These are phyloP conservation scores for Brachyistius frenatus DNA, from an alignment of 2,113 vertebrate species.

Conservation along the genomic window DNA sequence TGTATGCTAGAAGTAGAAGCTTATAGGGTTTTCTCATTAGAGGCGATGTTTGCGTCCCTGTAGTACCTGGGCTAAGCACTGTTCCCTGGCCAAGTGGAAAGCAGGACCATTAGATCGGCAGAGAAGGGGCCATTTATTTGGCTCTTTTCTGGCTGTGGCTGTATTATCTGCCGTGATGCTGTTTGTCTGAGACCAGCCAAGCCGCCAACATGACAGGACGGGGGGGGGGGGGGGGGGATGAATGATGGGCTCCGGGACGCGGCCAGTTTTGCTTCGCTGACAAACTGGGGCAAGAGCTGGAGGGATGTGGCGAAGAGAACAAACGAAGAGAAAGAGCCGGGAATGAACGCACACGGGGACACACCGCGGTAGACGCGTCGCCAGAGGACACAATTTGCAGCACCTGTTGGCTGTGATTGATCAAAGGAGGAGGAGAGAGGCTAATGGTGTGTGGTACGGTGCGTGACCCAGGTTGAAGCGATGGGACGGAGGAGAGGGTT, in stretches of 20 bases:
- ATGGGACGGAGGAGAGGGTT: conserved; percentile 60
- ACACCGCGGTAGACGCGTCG: conserved; percentile 24
- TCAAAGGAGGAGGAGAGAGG: conserved; percentile 61
- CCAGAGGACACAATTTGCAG: conserved; percentile 70
- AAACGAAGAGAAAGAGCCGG: conserved; percentile 23
- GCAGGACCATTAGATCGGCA: conserved; percentile 69
- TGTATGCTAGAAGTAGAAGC: conserved; percentile 21
- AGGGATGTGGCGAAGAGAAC: conserved; percentile 50
- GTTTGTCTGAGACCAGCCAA: conserved; percentile 76
- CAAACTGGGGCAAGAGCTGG: conserved; percentile 82
- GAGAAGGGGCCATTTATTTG: conserved; percentile 70
- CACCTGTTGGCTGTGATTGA: conserved; percentile 80
- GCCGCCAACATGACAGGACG: conserved; percentile 57
- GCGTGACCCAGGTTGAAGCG: conserved; percentile 50
- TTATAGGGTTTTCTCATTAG: conserved; percentile 36
- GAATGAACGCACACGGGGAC: conserved; percentile 11
- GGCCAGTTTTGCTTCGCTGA: conserved; percentile 83
- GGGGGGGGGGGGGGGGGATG: conserved; percentile 61
- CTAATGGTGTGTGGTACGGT: conserved; percentile 64
- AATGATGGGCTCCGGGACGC: conserved; percentile 76
- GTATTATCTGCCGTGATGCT: conserved; percentile 78
- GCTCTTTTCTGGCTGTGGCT: conserved; percentile 69
- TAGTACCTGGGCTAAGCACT: conserved; percentile 32
- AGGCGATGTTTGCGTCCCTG: conserved; percentile 21
- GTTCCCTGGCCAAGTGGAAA: conserved; percentile 54